A percentile compares a stretch with the other conserved stretches of the same genome.
phyloP scores from a whole-genome alignment of 2,888 invertebrate genomes.

The Patella ulyssiponensis region DNA sequence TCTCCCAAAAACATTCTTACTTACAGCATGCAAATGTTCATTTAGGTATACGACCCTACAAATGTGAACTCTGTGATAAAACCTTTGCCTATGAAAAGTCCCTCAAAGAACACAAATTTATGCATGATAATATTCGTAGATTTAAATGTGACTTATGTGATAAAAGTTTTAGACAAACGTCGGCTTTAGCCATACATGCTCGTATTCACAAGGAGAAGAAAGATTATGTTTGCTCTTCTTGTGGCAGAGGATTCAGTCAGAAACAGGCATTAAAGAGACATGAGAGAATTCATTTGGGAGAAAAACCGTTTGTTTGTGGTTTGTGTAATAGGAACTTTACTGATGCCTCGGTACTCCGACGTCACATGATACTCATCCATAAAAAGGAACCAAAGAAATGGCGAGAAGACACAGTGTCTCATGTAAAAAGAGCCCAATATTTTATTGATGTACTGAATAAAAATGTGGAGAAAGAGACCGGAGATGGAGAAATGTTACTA shows the following conservation, averaged over 20 bases:
- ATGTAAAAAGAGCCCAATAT: slow-evolving; percentile 34
- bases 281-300: slow-evolving; percentile 72
- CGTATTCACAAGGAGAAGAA: slow-evolving; percentile 71
- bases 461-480: slow-evolving; percentile 4
- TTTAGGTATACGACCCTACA: slow-evolving; percentile 57
- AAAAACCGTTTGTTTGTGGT: slow-evolving; percentile 70
- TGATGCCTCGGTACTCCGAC: slow-evolving; percentile 58
- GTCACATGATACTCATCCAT: slow-evolving; percentile 62
- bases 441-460: slow-evolving; percentile 34
- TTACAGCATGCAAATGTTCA: slow-evolving; percentile 61
- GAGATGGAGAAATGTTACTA: background rate
- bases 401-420: slow-evolving; percentile 45
- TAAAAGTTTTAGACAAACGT: slow-evolving; percentile 68
- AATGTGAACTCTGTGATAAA: slow-evolving; percentile 61
- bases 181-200: slow-evolving; percentile 70
- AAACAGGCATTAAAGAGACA: slow-evolving; percentile 72
- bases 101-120: slow-evolving; percentile 63
- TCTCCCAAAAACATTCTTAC: slow-evolving; percentile 58
- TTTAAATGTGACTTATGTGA: slow-evolving; percentile 70
- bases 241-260: slow-evolving; percentile 73
- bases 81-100: slow-evolving; percentile 61
- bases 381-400: slow-evolving; percentile 54
- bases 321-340: slow-evolving; percentile 70
- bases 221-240: slow-evolving; percentile 69
- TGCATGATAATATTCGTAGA: slow-evolving; percentile 64